A percentile compares a stretch with the other conserved stretches of the same genome.
These are phyloP conservation scores for Calliscelio sp. DNA, from an alignment of 2,888 invertebrate genomes.

Conservation along the genomic window DNA sequence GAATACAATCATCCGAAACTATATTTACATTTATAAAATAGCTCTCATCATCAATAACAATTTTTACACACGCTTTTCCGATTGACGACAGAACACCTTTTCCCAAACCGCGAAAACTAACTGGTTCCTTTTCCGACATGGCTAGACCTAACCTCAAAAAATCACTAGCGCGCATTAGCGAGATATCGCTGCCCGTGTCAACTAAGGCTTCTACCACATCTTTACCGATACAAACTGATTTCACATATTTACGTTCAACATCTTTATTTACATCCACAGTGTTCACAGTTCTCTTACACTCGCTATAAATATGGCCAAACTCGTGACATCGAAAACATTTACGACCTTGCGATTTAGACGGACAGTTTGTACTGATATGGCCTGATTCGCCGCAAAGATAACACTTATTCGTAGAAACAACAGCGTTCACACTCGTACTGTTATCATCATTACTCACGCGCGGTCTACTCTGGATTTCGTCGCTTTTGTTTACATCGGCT, in stretches of 20 bases:
- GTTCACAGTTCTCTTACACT: neutral
- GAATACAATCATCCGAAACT: conserved; percentile 5
- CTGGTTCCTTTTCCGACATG: neutral
- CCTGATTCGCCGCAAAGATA: too few species aligned
- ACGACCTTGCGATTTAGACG: too few species aligned
- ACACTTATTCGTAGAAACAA: too few species aligned
- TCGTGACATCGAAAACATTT: too few species aligned
- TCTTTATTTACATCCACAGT: neutral
- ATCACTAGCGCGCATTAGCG: conserved; percentile 2
- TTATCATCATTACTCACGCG: too few species aligned
- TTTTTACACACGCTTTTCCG: neutral
- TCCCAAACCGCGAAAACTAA: conserved; percentile 25
- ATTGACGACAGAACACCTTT: neutral
- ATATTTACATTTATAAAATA: neutral
- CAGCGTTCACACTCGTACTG: too few species aligned
- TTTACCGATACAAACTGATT: neutral
- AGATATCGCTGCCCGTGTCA: conserved; percentile 24
- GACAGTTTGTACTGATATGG: too few species aligned
- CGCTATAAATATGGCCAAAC: too few species aligned
- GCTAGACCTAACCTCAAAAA: conserved; percentile 9
- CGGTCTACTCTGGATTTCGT: too few species aligned
- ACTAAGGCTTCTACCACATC: neutral
- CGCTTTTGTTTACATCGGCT: too few species aligned
- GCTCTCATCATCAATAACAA: conserved; percentile 7
- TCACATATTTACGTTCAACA: neutral